A percentile compares a stretch with the other conserved stretches of the same genome.
These are phyloP conservation scores for Hydrophis major DNA, from an alignment of 2,797 vertebrate species.

Conservation along the genomic window DNA sequence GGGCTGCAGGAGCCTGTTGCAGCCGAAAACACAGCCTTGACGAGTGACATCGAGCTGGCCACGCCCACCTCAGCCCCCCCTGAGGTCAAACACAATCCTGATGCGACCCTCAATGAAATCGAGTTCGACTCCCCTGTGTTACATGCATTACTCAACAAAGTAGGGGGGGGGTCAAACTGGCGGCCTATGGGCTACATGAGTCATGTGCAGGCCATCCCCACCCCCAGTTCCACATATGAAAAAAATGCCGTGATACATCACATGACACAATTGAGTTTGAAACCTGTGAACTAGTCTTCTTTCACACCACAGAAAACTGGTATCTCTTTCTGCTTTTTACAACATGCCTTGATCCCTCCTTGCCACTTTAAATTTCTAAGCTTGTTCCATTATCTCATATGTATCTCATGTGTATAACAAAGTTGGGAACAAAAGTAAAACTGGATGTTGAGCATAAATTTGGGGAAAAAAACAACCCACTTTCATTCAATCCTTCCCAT, in stretches of 20 bases:
- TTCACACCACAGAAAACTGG: background rate
- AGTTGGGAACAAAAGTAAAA: background rate
- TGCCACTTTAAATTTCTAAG: background rate
- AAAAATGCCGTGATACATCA: too few species aligned
- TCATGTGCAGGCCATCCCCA: too few species aligned
- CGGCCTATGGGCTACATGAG: fast-evolving
- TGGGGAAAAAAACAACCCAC: background rate
- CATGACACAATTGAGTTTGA: too few species aligned
- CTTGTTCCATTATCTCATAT: background rate
- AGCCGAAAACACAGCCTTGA: too few species aligned
- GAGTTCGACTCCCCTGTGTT: background rate
- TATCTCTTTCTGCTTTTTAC: background rate
- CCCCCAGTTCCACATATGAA: too few species aligned
- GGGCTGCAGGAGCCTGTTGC: too few species aligned
- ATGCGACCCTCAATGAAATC: too few species aligned
- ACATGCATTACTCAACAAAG: background rate
- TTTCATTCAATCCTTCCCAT: background rate
- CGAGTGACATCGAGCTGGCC: too few species aligned
- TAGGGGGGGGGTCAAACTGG: too few species aligned
- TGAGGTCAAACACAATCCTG: too few species aligned
- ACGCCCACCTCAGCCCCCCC: too few species aligned
- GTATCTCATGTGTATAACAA: background rate
- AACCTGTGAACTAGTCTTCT: background rate
- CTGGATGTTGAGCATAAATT: background rate
- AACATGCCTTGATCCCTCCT: background rate